Evolutionary conservation across 1,140 invertebrate species (phyloP).

Genomic region (Meloidogyne hapla): DNA sequence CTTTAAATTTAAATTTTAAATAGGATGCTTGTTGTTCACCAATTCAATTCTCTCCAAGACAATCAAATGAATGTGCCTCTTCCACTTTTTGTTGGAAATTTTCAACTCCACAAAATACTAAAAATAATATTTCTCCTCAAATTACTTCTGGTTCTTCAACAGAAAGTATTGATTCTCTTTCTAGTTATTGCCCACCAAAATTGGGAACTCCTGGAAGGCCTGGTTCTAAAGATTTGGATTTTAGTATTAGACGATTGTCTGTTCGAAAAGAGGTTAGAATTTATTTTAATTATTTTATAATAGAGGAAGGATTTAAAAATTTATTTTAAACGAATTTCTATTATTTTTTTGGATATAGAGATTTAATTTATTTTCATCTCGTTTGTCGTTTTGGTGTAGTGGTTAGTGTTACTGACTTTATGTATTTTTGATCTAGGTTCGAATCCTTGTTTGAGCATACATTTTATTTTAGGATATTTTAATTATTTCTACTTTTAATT

Average conservation of each 20-base stretch:
- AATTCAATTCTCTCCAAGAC: slow-evolving; percentile 16
- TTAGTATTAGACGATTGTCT: slow-evolving; percentile 32
- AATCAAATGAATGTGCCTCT: slow-evolving; percentile 2
- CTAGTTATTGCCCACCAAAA: slow-evolving; percentile 40
- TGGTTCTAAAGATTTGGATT: slow-evolving; percentile 48
- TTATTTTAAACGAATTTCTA: too few relatives aligned
- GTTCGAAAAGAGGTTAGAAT: slow-evolving; percentile 40
- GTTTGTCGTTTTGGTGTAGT: not conserved
- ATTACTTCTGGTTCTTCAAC: slow-evolving; percentile 30
- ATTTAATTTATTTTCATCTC: not conserved
- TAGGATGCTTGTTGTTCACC: slow-evolving; percentile 27
- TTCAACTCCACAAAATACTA: slow-evolving; percentile 7
- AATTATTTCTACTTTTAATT: too few relatives aligned
- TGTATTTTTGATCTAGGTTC: too few relatives aligned
- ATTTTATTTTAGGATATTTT: too few relatives aligned
- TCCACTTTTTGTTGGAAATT: slow-evolving; percentile 9
- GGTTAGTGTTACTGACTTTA: not conserved
- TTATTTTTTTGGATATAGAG: not conserved
- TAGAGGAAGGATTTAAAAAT: not conserved
- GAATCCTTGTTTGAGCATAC: too few relatives aligned
- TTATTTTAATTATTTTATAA: not conserved
- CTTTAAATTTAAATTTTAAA: not conserved
- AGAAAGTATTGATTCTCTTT: slow-evolving; percentile 45
- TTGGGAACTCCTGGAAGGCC: slow-evolving; percentile 47
- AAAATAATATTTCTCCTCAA: not conserved